Base-by-base conservation (phyloP, 2,797 vertebrate genomes). In the Sciurus vulgaris region DNA sequence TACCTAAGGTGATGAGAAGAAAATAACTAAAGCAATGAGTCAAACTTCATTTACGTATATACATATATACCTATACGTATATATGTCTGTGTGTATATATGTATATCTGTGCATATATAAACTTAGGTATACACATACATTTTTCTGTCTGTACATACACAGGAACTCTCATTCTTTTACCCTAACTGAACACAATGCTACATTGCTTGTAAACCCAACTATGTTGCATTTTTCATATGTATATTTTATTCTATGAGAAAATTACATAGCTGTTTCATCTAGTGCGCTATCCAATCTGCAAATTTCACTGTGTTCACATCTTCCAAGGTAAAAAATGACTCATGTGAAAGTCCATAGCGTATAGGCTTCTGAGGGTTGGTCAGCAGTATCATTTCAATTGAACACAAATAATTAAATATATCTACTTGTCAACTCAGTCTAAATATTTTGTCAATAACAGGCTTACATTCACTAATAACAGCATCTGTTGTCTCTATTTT, bases 11-110 rank as follows among this genome's bases (percentile, higher is more conserved):
- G 17, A 87, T 70, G 10, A 67, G 30, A 56, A 78, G 24, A 83
- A 91, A 73, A 73, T 26, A 35, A 38, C 30, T 94, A 44, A 95
- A 86, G 77, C 76, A 69, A 86, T 84, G 74, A 92, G 41, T 85
- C 86, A 79, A 38, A 3, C 14, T 47, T 51, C 49, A 35, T 49
- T 96, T 63, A 63, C 12, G 28, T 61, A 28, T 28, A 63, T 30
- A 30, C 28, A 63, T 12, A 26, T 26, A 63, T 63, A 30, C 4
- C 10, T 63, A 3, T 63, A 63, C 18, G 65, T 5, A n/a, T 4
- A n/a, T 13, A 13, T 41, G 12, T 33, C 47, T 10, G 47, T 26
- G 10, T 44, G 28, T 26, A 54, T 15, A 35, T 33, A 74, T n/a
- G 26, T 8, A 18, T 49, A 28, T 33, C 11, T 77, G 7, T 17